Percentiles rank a stretch among this genome's conserved stretches.
phyloP scores from a whole-genome alignment of 1,140 invertebrate genomes.

The Drosophila pandora region DNA sequence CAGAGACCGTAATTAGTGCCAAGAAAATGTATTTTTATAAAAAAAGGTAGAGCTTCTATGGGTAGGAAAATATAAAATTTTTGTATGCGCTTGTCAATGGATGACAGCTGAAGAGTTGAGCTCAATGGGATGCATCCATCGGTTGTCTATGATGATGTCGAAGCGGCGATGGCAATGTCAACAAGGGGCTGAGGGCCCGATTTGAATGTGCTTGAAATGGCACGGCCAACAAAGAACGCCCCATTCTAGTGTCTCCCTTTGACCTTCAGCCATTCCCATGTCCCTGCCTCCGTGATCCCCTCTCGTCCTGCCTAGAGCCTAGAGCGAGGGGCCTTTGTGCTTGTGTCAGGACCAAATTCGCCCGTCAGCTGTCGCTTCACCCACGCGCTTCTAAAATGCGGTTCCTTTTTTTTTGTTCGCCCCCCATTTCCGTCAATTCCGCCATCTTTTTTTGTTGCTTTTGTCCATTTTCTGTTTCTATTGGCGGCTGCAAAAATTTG shows the following conservation, averaged over 20 bases:
- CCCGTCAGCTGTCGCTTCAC: constrained; percentile 12
- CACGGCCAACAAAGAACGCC: constrained; percentile 27
- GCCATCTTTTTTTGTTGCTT: constrained; percentile 2
- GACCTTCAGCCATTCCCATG: constrained; percentile 7
- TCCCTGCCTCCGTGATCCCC: no score
- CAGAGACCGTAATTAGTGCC: constrained; percentile 13
- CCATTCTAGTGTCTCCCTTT: constrained; percentile 3
- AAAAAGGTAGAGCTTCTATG: neutral
- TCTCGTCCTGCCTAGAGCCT: neutral
- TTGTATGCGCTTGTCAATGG: constrained; percentile 45
- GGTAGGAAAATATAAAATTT: constrained; percentile 6
- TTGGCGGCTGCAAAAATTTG: constrained; percentile 22
- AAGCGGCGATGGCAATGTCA: constrained; percentile 34
- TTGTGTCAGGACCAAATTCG: constrained; percentile 29
- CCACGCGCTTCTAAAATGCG: constrained; percentile 26
- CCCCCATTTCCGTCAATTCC: neutral
- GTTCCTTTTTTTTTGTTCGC: neutral
- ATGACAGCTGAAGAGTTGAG: constrained; percentile 32
- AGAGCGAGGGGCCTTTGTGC: constrained; percentile 29
- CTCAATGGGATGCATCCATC: constrained; percentile 29
- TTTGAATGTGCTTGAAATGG: constrained; percentile 46
- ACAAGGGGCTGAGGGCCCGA: constrained; percentile 35
- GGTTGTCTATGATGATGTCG: constrained; percentile 19
- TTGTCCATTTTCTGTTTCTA: constrained; percentile 35
- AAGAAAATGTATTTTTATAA: neutral